phyloP scores from a whole-genome alignment of 2,113 vertebrate species.

The Bothrops jararaca region DNA sequence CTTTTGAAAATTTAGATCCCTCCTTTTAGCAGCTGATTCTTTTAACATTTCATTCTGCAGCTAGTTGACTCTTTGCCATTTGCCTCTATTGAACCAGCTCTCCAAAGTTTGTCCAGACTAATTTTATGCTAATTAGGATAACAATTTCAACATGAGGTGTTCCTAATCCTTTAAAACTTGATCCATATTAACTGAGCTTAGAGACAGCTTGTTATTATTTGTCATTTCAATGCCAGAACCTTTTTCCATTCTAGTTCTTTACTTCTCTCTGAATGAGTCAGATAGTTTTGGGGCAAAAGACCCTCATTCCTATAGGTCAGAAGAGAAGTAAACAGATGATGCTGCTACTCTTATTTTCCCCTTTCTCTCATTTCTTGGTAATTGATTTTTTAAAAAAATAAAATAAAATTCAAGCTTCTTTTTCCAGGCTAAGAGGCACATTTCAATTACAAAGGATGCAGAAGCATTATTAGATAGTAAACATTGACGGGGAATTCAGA shows the following conservation, averaged over 20 bases:
- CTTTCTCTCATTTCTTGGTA: background rate
- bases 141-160: slow-evolving; percentile 51
- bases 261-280: slow-evolving; percentile 14
- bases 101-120: slow-evolving; percentile 34
- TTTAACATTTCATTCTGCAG: slow-evolving; percentile 27
- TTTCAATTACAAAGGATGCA: background rate
- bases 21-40: background rate
- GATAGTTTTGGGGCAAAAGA: slow-evolving; percentile 8
- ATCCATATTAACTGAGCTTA: slow-evolving; percentile 41
- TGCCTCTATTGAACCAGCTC: slow-evolving; percentile 15
- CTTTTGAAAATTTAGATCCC: background rate
- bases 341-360: background rate
- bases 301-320: background rate
- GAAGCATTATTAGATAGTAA: slow-evolving; percentile 19
- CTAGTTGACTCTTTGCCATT: slow-evolving; percentile 19
- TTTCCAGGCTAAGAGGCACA: slow-evolving; percentile 13
- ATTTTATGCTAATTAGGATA: slow-evolving; percentile 47
- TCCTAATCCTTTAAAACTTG: slow-evolving; percentile 46
- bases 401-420: background rate
- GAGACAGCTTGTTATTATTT: slow-evolving; percentile 45
- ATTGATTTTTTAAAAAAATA: background rate
- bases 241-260: background rate
- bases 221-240: slow-evolving; percentile 28
- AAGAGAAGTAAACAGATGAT: slow-evolving; percentile 15
- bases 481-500: background rate